phyloP scores from a whole-genome alignment of 2,113 vertebrate genomes.

The Pterocles gutturalis region DNA sequence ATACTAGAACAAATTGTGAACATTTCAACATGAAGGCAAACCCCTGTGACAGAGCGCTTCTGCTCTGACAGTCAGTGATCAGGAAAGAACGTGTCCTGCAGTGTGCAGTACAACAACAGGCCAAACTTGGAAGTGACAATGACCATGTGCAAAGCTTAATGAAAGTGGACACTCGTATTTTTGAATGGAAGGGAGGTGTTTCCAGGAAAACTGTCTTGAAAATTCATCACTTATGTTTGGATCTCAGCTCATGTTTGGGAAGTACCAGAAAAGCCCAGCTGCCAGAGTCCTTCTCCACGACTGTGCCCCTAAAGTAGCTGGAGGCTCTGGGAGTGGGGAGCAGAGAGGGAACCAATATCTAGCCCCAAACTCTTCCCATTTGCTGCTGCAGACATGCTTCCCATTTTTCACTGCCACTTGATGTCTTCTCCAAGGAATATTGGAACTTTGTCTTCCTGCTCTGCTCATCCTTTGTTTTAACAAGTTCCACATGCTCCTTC shows the following conservation, averaged over 20 bases:
- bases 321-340: neutral
- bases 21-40: neutral
- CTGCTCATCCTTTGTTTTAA: neutral
- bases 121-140: neutral
- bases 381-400: neutral
- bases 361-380: neutral
- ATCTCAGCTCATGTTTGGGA: neutral
- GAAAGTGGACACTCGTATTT: accelerated
- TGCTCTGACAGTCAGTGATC: neutral
- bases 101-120: accelerated
- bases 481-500: neutral
- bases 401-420: neutral
- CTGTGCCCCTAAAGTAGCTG: neutral
- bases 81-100: accelerated
- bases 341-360: neutral
- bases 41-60: accelerated
- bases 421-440: neutral
- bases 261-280: neutral
- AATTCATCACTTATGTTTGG: neutral
- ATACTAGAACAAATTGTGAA: neutral
- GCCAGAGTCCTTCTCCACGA: accelerated
- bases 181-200: neutral
- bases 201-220: neutral
- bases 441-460: neutral
- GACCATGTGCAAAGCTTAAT: accelerated